Evolutionary conservation across 2,113 vertebrate species (phyloP).

Genomic region (Haemorhous mexicanus): DNA sequence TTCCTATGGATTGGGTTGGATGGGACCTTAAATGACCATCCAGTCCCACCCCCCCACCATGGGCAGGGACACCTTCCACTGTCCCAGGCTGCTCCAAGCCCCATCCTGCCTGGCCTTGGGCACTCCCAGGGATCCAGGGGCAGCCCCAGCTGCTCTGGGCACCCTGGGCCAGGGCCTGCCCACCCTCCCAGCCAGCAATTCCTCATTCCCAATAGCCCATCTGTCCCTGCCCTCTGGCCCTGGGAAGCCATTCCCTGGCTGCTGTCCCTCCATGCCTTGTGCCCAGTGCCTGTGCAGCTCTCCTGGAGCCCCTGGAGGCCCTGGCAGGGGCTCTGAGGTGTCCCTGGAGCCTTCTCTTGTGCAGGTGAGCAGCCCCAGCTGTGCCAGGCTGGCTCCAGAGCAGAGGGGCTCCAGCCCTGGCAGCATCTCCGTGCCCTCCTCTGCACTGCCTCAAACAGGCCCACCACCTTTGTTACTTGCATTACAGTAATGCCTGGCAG

Average conservation of each 20-base stretch:
- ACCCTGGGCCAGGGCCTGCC: neutral
- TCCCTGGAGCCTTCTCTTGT: neutral
- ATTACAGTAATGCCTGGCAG: neutral
- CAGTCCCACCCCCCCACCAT: accelerated
- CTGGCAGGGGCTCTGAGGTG: neutral
- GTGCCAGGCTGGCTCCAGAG: neutral
- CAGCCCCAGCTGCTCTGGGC: neutral
- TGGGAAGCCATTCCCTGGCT: neutral
- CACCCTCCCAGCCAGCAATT: neutral
- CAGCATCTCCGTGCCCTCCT: neutral
- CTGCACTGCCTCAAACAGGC: neutral
- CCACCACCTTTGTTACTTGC: neutral
- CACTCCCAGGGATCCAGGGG: neutral
- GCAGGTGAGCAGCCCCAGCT: neutral
- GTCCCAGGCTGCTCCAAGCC: accelerated
- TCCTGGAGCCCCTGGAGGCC: neutral
- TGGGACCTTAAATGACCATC: neutral
- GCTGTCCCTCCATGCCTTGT: neutral
- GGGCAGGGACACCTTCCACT: neutral
- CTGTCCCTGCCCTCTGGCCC: accelerated
- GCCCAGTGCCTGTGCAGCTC: neutral
- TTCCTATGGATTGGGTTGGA: neutral
- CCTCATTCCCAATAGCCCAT: neutral
- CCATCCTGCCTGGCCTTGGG: accelerated
- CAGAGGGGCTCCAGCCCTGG: neutral